Evolutionary conservation across 2,888 invertebrate genomes (phyloP), one percentile per base, ranked within the genome.

Genomic region (Stenodema calcarata): DNA sequence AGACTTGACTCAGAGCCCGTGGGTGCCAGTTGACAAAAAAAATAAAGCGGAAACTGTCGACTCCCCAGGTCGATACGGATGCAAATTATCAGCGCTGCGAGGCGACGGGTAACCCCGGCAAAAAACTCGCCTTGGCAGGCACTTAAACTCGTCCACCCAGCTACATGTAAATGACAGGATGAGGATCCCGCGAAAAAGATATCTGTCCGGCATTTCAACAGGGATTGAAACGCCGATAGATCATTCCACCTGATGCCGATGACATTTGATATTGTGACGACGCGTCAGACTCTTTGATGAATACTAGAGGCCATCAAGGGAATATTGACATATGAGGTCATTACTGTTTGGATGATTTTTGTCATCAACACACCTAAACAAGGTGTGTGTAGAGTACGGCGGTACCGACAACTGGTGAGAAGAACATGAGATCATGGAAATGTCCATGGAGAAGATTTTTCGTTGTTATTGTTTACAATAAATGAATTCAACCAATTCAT

Each of bases 1-100:
- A 73, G 80, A 80, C 28, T 80, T 80, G 80, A 80, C 50, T 80
- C 80, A 80, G 80, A 50, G 30, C 14, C 80, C 50, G 80, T 80
- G 80, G 80, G 80, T 78, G 78, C 44, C 44, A 12, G 16, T 54
- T 27, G 3, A 80, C 42, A 50, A 80, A 80, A 80, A 80, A 27
- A 30, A 80, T 54, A 7, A 27, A 80, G 50, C 80, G 80, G 80
- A 80, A 80, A 80, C 80, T 80, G 80, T 30, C 50, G 80, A 47
- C 78, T 47, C 44, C 62, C 47, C 80, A 80, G 80, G 80, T 80
- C 50, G 80, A 80, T 35, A 54, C 54, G 80, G 80, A 80, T 80
- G 80, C 80, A 80, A 80, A 80, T 80, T 80, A 50, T 78, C 78
- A 23, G 27, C 23, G 73, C 4, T 42, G 18, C 44, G 73, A 73